Evolutionary conservation across 2,797 vertebrate species (phyloP).

Genomic region (Ceyx erithaca): DNA sequence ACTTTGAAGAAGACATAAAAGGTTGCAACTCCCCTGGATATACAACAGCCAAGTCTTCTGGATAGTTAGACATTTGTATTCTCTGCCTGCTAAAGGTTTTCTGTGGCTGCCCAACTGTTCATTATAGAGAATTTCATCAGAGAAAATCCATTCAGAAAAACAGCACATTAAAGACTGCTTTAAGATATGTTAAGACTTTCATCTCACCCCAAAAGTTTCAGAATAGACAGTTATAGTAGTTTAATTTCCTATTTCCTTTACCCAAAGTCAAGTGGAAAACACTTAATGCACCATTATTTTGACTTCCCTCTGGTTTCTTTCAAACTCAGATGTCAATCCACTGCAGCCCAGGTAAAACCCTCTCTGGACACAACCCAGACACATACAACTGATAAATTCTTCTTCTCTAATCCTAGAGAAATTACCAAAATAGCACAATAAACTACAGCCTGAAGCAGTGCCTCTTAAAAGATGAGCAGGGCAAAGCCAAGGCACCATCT

Average conservation of each 20-base stretch:
- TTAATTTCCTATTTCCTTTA: background rate
- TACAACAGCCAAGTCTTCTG: background rate
- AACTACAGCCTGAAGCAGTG: background rate
- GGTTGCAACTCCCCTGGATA: background rate
- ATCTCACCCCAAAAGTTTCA: background rate
- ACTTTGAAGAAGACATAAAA: background rate
- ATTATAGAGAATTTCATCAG: background rate
- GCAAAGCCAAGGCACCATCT: background rate
- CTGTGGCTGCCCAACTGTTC: background rate
- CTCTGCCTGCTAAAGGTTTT: background rate
- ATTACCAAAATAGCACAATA: background rate
- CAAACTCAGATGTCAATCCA: background rate
- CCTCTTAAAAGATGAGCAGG: background rate
- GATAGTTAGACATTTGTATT: background rate
- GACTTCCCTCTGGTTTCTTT: background rate
- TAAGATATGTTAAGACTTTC: background rate
- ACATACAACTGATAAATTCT: background rate
- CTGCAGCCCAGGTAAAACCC: background rate
- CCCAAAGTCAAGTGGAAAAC: background rate
- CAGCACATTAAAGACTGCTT: background rate
- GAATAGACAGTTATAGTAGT: background rate
- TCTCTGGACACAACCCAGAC: background rate
- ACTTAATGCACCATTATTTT: background rate
- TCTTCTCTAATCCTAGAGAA: background rate
- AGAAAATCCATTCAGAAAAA: background rate